Base-by-base conservation (phyloP, 1,140 invertebrate genomes). In the Brachionus angularis region DNA sequence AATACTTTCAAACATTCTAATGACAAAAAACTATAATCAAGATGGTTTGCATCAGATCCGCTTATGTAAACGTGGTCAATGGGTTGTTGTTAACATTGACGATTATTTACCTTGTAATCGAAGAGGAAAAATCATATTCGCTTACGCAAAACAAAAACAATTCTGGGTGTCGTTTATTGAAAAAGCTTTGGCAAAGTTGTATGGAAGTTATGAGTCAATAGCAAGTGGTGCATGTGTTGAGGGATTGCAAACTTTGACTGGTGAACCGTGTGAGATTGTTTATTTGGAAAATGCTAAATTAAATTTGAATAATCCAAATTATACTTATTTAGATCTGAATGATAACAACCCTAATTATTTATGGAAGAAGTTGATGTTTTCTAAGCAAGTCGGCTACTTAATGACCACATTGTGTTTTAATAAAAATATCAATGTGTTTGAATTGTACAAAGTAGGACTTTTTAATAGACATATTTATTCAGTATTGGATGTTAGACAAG, bases 151-250 rank as follows among this genome's bases (percentile, higher is more conserved):
- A 89, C 91, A 93, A 2, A 91, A 91, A 83, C 93, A 98, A 79
- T 83, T 98, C 23, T 98, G 94, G 94, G 93, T 98, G 47, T 93
- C 95, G 1, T 81, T 98, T 25, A 96, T 98, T 73, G 95, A 98
- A 81, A 98, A 98, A 83, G 95, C 94, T 0, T 89, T 97, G 23
- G 95, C 95, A 3, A 98, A 98, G 83, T 86, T 96, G 70, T 91
- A 96, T 81, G 95, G 95, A 42, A 67, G 91, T 79, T 98, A 98
- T 79, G 92, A 96, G 79, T 91, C 92, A 1, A 82, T 98, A 23
- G 91, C 94, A 1, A 95, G 93, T 0, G 95, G 95, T 2, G 83
- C 93, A 74, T 91, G 92, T 50, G 93, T 96, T 75, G 94, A 98
- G 86, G 95, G 92, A 49, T 82, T 98, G 33, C 90, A 92, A 25